Evolutionary conservation across 2,797 vertebrate genomes (phyloP), one percentile per base, ranked within the genome.

Genomic region (Ambastaia sidthimunki): DNA sequence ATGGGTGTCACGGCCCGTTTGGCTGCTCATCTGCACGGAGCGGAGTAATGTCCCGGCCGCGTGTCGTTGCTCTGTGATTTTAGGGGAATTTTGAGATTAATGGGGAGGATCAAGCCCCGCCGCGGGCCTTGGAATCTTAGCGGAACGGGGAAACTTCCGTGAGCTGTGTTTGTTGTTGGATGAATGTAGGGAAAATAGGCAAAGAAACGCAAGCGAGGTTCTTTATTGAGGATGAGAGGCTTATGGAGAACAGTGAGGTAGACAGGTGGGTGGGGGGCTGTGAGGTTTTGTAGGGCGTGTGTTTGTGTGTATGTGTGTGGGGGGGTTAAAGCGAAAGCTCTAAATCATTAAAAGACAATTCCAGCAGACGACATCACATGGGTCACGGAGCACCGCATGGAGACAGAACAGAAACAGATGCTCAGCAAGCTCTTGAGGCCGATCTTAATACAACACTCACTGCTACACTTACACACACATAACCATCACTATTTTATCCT

Each of bases 321-420:
- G n/a, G n/a, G n/a, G n/a, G 70, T 79, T 71, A 65, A 69, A 80
- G 67, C 47, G 80, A 11, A 0, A 48, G 57, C 68, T 50, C 71
- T 75, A 76, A 76, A 83, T 85, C 84, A 74, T 86, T 87, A 89
- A 85, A 74, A 82, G 50, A n/a, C 74, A 71, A 76, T 85, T 86
- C 71, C 76, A 77, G 78, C 69, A 80, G 41, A 63, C 75, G 69
- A 66, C 52, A 74, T 80, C 81, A 80, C 71, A 79, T 74, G 80
- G 82, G 79, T 85, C 81, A 80, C 37, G 4, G 60, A 69, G 80
- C n/a, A 52, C 54, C 34, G 68, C 31, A 10, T 65, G 71, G 55
- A 77, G 63, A 57, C 48, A 65, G 65, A 74, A 57, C 73, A 82
- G 60, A 71, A 85, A 76, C 84, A 87, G 84, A 84, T 87, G 84